Evolutionary conservation across 2,888 invertebrate species (phyloP).

Genomic region (Salticus scenicus): DNA sequence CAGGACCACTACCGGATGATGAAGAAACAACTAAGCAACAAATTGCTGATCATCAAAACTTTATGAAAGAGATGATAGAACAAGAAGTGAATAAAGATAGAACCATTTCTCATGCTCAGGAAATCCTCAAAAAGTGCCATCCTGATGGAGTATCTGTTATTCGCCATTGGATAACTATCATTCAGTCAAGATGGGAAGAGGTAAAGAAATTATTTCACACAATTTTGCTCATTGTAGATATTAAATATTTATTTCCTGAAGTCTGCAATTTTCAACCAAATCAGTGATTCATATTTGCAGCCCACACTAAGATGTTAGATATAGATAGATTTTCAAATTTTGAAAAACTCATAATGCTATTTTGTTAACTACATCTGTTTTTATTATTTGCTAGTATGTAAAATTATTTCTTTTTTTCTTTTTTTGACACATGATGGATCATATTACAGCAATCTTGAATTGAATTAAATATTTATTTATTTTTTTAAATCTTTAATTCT

Average conservation of each 20-base stretch:
- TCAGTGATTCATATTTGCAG: too few species aligned
- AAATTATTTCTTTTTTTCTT: too few species aligned
- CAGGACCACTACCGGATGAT: conserved; percentile 92
- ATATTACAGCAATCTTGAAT: too few species aligned
- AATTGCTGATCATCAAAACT: conserved; percentile 87
- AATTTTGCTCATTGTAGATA: neutral
- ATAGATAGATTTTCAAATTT: too few species aligned
- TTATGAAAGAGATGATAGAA: conserved; percentile 86
- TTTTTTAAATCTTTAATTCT: too few species aligned
- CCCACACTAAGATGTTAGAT: too few species aligned
- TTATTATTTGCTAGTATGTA: too few species aligned
- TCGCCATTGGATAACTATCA: conserved; percentile 98
- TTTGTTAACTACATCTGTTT: too few species aligned
- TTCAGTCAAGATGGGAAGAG: conserved; percentile 97
- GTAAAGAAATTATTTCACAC: too few species aligned
- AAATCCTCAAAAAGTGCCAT: conserved; percentile 93
- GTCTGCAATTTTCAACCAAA: neutral
- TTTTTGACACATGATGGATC: too few species aligned
- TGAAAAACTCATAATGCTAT: too few species aligned
- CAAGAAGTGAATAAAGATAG: conserved; percentile 91
- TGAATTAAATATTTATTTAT: too few species aligned
- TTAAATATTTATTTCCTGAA: neutral
- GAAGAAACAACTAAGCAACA: conserved; percentile 90
- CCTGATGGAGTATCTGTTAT: conserved; percentile 98
- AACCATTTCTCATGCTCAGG: conserved; percentile 90